Conservation (phyloP, 35 echinoderm and acorn worm species). For the Patiria miniata region DNA sequence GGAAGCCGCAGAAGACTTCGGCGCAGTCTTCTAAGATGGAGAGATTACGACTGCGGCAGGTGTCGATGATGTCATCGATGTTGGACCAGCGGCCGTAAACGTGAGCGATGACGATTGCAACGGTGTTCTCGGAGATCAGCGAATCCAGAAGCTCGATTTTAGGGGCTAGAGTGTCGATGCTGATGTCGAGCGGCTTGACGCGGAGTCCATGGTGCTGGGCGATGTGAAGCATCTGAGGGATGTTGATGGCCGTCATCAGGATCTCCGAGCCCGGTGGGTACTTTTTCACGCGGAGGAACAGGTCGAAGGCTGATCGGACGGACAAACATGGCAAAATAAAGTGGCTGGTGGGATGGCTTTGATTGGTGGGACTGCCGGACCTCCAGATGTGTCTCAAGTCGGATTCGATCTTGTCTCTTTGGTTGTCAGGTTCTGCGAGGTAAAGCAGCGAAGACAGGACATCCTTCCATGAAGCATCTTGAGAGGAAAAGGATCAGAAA, state of each 20-base stretch:
- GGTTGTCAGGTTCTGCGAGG: conserved; percentile 11
- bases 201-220: conserved; percentile 77
- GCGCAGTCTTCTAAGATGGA: conserved; percentile 87
- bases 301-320: conserved; percentile 78
- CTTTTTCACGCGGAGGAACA: conserved; percentile 73
- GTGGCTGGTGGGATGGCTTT: conserved; percentile 16
- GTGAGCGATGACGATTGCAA: conserved; percentile 87
- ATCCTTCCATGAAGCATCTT: conserved; percentile 55
- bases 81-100: conserved; percentile 76
- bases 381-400: conserved; percentile 29
- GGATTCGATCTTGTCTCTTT: not conserved
- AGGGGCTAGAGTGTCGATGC: conserved; percentile 58
- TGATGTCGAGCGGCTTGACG: conserved; percentile 71
- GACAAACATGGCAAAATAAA: conserved; percentile 68
- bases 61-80: conserved; percentile 68
- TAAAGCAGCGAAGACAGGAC: conserved; percentile 15
- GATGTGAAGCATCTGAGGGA: conserved; percentile 76
- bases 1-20: conserved; percentile 65
- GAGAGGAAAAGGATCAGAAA: not conserved
- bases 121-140: conserved; percentile 74
- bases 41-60: conserved; percentile 59
- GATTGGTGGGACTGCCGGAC: conserved; percentile 29
- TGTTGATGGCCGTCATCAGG: conserved; percentile 87
- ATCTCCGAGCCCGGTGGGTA: conserved; percentile 87
- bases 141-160: conserved; percentile 58